Percentiles rank a stretch among this genome's conserved stretches.
Conservation (phyloP, 2,888 invertebrate genomes). For the Aphrophora alni region DNA sequence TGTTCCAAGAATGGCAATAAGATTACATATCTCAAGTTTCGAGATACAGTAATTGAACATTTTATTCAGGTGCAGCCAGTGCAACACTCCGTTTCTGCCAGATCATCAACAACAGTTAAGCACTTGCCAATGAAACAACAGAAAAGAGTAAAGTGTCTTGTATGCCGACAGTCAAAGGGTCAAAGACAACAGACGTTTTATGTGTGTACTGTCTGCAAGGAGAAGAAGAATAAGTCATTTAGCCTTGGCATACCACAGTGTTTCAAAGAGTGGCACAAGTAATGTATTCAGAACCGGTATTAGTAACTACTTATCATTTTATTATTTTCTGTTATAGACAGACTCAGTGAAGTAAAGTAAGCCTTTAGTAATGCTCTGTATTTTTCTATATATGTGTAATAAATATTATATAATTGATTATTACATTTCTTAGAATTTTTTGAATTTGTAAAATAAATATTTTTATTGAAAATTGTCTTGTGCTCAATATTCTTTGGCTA, state of each 20-base stretch:
- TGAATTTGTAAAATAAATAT: no score
- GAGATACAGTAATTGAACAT: conserved; percentile 18
- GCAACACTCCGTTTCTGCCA: conserved; percentile 4
- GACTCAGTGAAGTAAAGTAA: no score
- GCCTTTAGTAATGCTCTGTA: no score
- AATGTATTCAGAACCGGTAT: neutral
- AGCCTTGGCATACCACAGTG: conserved; percentile 15
- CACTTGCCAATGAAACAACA: conserved; percentile 15
- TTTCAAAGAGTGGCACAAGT: conserved; percentile 15
- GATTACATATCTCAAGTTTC: conserved; percentile 16
- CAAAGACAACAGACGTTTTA: neutral
- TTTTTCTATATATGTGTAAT: no score
- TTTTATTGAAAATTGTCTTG: no score
- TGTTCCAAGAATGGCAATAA: conserved; percentile 15
- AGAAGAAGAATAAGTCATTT: neutral
- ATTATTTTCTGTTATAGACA: no score
- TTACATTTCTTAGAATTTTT: no score
- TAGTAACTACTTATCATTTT: no score
- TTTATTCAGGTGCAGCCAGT: neutral
- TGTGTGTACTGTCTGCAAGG: conserved; percentile 20
- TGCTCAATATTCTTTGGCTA: no score
- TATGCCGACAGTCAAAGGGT: conserved; percentile 4
- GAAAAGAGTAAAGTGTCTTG: neutral
- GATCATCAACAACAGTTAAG: conserved; percentile 7
- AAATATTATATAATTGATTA: no score